phyloP scores from a whole-genome alignment of 2,888 invertebrate species.

The Ectobius pallidus region DNA sequence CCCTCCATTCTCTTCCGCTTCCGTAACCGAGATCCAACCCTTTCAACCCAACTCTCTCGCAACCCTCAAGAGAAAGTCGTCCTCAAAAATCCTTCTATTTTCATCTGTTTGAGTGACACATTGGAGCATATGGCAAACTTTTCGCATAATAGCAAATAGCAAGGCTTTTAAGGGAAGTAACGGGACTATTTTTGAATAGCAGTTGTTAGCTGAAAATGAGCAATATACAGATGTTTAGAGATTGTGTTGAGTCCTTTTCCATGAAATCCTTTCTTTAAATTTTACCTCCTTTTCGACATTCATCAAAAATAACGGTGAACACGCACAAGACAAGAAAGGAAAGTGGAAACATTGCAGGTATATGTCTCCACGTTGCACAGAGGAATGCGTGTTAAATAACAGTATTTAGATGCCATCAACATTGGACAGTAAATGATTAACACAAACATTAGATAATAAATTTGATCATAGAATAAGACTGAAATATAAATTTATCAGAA shows the following conservation, averaged over 20 bases:
- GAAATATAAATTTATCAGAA: too few species aligned
- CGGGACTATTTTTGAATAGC: not conserved
- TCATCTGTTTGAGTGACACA: not conserved
- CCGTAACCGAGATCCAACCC: slow-evolving; percentile 4
- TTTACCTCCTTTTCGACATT: not conserved
- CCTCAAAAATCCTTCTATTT: not conserved
- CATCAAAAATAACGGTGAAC: not conserved
- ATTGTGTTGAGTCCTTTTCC: not conserved
- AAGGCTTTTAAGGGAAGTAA: not conserved
- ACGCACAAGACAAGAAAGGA: too few species aligned
- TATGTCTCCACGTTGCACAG: too few species aligned
- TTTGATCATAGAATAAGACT: too few species aligned
- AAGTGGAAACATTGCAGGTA: too few species aligned
- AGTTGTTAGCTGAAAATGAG: slow-evolving; percentile 7
- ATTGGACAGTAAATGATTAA: too few species aligned
- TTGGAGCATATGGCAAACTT: not conserved
- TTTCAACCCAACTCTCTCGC: not conserved
- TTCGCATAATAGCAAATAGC: not conserved
- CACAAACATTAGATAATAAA: too few species aligned
- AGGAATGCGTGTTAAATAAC: too few species aligned
- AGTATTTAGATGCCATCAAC: too few species aligned
- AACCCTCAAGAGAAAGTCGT: not conserved
- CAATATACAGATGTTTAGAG: slow-evolving; percentile 7
- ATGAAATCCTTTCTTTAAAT: not conserved
- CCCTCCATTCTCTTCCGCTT: slow-evolving; percentile 12